Conservation (phyloP, 2,888 invertebrate genomes). For the Sclerodermus sp. region DNA sequence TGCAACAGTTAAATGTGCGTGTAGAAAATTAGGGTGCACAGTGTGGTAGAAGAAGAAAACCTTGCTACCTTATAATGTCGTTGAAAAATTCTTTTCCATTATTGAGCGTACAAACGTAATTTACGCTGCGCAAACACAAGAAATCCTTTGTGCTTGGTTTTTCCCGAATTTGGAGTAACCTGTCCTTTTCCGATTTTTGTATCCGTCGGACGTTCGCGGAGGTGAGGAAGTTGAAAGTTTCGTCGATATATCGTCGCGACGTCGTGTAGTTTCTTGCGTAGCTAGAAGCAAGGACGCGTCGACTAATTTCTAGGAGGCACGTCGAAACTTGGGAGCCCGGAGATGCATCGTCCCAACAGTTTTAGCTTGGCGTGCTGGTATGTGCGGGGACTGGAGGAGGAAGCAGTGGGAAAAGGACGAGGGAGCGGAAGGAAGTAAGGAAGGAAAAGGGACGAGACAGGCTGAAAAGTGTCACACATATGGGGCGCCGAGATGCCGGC, state of each 20-base stretch:
- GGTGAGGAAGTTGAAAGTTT: neutral
- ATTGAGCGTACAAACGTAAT: too few species aligned
- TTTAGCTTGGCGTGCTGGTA: constrained; percentile 2
- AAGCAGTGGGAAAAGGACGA: constrained; percentile 1
- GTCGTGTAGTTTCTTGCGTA: neutral
- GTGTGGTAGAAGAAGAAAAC: too few species aligned
- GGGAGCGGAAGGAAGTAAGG: neutral
- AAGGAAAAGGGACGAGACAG: constrained; percentile 1
- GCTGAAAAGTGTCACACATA: constrained; percentile 32
- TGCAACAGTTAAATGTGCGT: too few species aligned
- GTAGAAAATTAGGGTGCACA: too few species aligned
- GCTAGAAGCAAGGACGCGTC: constrained; percentile 5
- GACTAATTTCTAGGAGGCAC: constrained; percentile 2
- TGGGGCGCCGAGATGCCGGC: constrained; percentile 34
- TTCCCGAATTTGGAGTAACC: too few species aligned
- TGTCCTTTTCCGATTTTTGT: too few species aligned
- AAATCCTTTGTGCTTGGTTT: too few species aligned
- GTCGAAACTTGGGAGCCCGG: constrained; percentile 4
- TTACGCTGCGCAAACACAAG: too few species aligned
- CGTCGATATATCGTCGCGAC: neutral
- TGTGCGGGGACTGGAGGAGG: too few species aligned
- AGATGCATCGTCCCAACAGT: constrained; percentile 10
- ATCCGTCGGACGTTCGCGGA: too few species aligned
- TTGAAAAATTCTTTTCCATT: too few species aligned
- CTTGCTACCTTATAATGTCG: too few species aligned